A percentile compares a stretch with the other conserved stretches of the same genome.
These are phyloP conservation scores for Proteles cristata DNA, from an alignment of 2,113 vertebrate genomes.

Conservation along the genomic window DNA sequence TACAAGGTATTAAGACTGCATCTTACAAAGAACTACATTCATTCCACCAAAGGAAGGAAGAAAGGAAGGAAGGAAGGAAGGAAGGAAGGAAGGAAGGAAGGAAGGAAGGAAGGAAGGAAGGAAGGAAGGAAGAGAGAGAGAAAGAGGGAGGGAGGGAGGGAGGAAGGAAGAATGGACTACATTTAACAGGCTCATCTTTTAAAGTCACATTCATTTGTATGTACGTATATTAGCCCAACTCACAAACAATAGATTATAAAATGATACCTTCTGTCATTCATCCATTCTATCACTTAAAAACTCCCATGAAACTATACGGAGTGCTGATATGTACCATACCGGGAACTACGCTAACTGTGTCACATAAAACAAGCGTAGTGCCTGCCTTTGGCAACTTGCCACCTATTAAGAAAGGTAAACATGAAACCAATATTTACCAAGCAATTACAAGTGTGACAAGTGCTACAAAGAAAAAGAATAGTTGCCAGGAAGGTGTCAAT, in stretches of 20 bases:
- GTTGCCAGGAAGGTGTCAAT: neutral
- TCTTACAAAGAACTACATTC: neutral
- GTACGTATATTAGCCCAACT: neutral
- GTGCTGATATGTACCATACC: too few relatives aligned
- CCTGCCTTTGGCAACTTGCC: neutral
- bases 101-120: too few relatives aligned
- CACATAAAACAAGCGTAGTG: neutral
- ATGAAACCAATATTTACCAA: neutral
- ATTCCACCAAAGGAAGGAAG: neutral
- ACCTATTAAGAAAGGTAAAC: neutral
- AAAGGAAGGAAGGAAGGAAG: too few relatives aligned
- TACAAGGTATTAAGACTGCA: neutral
- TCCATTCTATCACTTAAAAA: neutral
- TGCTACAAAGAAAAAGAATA: neutral
- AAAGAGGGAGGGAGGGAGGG: too few relatives aligned
- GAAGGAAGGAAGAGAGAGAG: too few relatives aligned
- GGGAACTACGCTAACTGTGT: neutral
- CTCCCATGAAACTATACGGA: neutral
- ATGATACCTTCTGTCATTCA: neutral
- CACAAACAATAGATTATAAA: neutral
- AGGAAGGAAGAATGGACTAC: too few relatives aligned
- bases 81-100: too few relatives aligned
- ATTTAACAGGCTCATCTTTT: neutral
- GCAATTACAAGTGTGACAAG: neutral
- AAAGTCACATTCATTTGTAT: neutral